Evolutionary conservation across 2,797 vertebrate genomes (phyloP).

Genomic region (Artibeus lituratus): DNA sequence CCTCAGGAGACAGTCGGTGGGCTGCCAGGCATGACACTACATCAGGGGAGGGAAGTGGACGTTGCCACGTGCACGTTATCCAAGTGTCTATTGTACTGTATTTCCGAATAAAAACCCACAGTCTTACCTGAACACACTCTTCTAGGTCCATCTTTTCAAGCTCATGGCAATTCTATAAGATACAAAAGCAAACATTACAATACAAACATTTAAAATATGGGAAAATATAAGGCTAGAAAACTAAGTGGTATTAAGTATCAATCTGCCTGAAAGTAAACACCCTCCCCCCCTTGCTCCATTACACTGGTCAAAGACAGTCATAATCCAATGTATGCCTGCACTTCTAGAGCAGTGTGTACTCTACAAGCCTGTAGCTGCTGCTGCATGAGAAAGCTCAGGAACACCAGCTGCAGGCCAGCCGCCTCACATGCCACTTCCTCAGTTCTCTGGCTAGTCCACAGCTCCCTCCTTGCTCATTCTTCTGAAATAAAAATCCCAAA

Average conservation of each 20-base stretch:
- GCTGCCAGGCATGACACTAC: neutral
- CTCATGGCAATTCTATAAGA: conserved; percentile 94
- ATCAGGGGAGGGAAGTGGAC: neutral
- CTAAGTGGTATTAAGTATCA: neutral
- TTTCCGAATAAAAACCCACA: neutral
- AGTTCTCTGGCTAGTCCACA: neutral
- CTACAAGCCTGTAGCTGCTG: neutral
- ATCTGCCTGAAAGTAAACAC: neutral
- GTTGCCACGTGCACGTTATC: neutral
- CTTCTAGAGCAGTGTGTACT: neutral
- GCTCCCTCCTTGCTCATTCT: neutral
- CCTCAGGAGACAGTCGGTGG: neutral
- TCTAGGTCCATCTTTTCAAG: conserved; percentile 99
- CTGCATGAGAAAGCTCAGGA: neutral
- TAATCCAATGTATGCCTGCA: neutral
- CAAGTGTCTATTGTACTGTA: neutral
- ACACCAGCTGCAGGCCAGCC: neutral
- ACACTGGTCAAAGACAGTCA: neutral
- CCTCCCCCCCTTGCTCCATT: neutral
- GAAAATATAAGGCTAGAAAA: neutral
- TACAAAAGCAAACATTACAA: conserved; percentile 43
- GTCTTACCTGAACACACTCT: conserved; percentile 95
- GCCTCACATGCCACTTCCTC: neutral
- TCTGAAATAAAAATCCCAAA: conserved; percentile 13
- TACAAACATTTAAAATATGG: neutral